Percentiles rank a stretch among this genome's conserved stretches.
These are phyloP conservation scores for Spea multiplicata DNA, from an alignment of 2,113 vertebrate genomes.

Conservation along the genomic window DNA sequence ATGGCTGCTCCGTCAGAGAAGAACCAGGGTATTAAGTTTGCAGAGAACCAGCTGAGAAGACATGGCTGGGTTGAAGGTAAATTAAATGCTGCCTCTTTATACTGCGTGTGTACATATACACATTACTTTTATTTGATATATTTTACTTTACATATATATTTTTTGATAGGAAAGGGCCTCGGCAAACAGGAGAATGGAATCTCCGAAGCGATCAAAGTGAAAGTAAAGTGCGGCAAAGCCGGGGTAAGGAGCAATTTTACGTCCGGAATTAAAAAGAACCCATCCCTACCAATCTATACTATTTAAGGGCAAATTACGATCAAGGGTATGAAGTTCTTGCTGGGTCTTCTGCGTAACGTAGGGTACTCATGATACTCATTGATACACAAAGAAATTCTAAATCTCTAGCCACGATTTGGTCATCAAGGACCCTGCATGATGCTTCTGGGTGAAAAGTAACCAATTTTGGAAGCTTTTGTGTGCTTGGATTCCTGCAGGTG, in stretches of 20 bases:
- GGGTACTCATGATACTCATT: no score
- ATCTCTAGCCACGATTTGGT: no score
- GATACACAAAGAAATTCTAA: no score
- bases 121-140: not conserved
- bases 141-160: not conserved
- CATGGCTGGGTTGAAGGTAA: conserved; percentile 84
- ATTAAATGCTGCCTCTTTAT: not conserved
- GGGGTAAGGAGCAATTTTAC: conserved; percentile 70
- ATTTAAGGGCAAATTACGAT: no score
- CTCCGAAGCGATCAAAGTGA: conserved; percentile 80
- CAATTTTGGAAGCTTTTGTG: no score
- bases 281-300: no score
- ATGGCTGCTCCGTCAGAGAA: conserved; percentile 50
- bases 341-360: no score
- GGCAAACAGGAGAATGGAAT: conserved; percentile 81
- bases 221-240: conserved; percentile 82
- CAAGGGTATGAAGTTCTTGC: no score
- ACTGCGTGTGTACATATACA: no score
- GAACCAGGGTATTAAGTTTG: conserved; percentile 73
- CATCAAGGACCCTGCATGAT: not conserved
- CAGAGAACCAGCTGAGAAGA: conserved; percentile 77
- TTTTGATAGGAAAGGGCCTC: conserved; percentile 79
- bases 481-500: conserved; percentile 64
- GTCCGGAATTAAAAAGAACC: no score
- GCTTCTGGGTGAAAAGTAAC: not conserved